Conservation (phyloP, 2,113 vertebrate species). For the Saimiri boliviensis region DNA sequence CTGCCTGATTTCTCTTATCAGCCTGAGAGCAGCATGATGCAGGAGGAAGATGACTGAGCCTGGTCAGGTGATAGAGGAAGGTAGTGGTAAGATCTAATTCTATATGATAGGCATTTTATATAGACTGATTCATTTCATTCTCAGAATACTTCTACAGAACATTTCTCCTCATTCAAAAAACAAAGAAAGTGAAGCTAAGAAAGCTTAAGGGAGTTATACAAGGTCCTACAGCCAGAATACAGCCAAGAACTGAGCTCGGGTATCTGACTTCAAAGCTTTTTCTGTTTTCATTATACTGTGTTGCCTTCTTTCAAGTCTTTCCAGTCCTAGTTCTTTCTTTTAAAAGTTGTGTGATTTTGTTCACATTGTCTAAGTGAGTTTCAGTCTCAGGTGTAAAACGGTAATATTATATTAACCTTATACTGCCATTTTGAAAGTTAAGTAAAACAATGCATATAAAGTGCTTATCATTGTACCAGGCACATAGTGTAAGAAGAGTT, state of each 20-base stretch:
- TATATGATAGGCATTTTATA: background rate
- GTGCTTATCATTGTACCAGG: background rate
- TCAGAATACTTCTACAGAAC: background rate
- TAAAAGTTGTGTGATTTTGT: constrained; percentile 3
- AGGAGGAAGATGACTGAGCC: background rate
- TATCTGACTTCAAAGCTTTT: background rate
- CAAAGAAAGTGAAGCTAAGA: background rate
- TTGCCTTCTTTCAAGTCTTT: background rate
- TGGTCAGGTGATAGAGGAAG: background rate
- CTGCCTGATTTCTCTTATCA: background rate
- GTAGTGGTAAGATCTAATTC: background rate
- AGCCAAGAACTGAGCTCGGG: background rate
- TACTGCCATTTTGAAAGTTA: background rate
- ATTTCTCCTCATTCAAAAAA: background rate
- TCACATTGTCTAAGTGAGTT: background rate
- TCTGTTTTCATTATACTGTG: background rate
- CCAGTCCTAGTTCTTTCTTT: background rate
- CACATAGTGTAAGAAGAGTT: background rate
- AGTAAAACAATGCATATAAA: background rate
- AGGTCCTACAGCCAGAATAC: background rate
- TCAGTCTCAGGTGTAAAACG: background rate
- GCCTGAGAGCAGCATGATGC: background rate
- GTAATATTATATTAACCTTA: background rate
- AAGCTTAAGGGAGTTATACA: background rate
- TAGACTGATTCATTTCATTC: background rate